These are phyloP conservation scores for Pygmarrhopalites habei DNA, from an alignment of 1,140 invertebrate genomes.

Conservation along the genomic window DNA sequence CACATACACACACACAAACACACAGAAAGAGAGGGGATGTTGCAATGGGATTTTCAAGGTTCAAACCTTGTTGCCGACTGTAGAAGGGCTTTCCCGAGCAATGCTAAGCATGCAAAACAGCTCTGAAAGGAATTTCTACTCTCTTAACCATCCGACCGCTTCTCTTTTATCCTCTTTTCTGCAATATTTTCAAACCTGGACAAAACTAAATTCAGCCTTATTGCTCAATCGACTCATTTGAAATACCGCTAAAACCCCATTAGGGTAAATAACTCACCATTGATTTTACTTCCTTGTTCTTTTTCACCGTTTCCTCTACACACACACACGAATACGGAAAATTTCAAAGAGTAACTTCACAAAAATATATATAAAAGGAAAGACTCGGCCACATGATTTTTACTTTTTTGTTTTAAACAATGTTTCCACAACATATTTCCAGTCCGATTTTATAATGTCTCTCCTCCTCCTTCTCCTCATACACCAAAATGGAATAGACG, in stretches of 20 bases:
- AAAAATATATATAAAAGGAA: no score
- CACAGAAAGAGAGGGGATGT: not conserved
- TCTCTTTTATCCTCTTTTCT: constrained; percentile 5
- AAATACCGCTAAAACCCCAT: constrained; percentile 7
- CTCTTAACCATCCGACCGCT: constrained; percentile 9
- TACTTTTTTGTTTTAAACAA: no score
- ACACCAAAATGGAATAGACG: no score
- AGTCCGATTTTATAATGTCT: no score
- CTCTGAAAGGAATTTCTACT: constrained; percentile 22
- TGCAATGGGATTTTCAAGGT: not conserved
- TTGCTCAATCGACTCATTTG: constrained; percentile 8
- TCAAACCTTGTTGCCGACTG: constrained; percentile 2
- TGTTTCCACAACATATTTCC: no score
- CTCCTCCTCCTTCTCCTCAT: no score
- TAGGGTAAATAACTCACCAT: constrained; percentile 8
- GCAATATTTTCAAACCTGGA: constrained; percentile 20
- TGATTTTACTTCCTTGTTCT: not conserved
- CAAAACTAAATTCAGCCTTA: constrained; percentile 7
- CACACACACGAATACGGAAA: no score
- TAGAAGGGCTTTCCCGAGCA: constrained; percentile 36
- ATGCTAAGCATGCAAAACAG: constrained; percentile 35
- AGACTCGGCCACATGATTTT: no score
- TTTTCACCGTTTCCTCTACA: no score
- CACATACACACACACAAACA: not conserved
- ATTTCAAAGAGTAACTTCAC: no score